Percentiles rank a stretch among this genome's conserved stretches.
Evolutionary conservation across 2,797 vertebrate genomes (phyloP).

Genomic region (Cebuella pygmaea): DNA sequence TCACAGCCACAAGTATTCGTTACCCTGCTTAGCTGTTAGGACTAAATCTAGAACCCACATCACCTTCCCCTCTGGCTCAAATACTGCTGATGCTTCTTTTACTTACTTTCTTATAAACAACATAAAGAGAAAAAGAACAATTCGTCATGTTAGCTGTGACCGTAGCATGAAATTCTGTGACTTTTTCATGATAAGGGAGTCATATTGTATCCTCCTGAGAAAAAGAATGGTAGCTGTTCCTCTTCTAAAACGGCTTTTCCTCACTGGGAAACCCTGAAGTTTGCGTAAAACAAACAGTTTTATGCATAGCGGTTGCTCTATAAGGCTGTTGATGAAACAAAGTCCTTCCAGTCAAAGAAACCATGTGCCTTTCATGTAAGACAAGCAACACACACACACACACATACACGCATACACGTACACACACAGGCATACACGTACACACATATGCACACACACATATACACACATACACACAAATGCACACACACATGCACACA

Average conservation of each 20-base stretch:
- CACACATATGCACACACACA: background rate
- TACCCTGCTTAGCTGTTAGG: background rate
- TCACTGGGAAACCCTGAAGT: constrained; percentile 33
- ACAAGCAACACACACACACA: background rate
- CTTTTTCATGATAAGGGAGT: constrained; percentile 32
- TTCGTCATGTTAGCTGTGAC: constrained; percentile 9
- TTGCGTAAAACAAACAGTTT: constrained; percentile 32
- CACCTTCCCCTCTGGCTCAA: background rate
- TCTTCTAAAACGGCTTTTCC: constrained; percentile 36
- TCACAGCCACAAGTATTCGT: background rate
- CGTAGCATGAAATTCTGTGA: background rate
- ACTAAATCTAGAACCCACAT: background rate
- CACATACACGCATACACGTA: too few relatives aligned
- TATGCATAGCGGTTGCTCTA: background rate
- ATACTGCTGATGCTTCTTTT: background rate
- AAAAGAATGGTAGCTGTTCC: background rate
- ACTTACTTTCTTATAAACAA: constrained; percentile 8
- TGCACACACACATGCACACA: background rate
- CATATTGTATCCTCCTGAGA: constrained; percentile 14
- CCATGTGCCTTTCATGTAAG: background rate
- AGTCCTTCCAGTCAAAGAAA: background rate
- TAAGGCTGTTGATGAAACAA: background rate
- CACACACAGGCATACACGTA: background rate
- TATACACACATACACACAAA: too few relatives aligned
- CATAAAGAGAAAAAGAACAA: background rate